Base-by-base conservation (phyloP, 2,888 invertebrate genomes). In the Zootermopsis nevadensis region DNA sequence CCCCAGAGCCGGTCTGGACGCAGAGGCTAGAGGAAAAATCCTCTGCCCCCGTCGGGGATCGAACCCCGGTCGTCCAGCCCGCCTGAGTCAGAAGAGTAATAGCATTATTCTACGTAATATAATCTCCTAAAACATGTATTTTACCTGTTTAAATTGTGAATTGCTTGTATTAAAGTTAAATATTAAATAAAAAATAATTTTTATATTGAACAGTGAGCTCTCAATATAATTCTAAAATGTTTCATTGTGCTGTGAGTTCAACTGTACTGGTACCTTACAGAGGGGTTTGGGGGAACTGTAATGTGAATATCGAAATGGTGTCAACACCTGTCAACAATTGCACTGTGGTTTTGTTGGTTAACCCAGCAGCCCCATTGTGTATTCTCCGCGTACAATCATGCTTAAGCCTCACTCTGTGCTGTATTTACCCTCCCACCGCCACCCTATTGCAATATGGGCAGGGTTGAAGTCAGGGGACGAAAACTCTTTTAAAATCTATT, bases 241-340 rank as follows among this genome's bases (percentile, higher is more conserved):
- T 60, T 66, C 79, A 60, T 35, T 76, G 60, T 27, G 53, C 60
- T 60, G 38, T 38, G 82, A 35, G 38, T 31, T 60, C 35, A 33
- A 82, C 60, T 82, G 48, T 82, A 82, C 82, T 22, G 19, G 53
- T 53, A 60, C 60, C 55, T 48, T 79, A 60, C 35, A 60, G 48
- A 76, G 33, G 55, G 55, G 55, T 22, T n/a, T 27, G 30, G 27
- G 60, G 48, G 77, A 30, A 38, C 69, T 55, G 60, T 66, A 77
- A 77, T 60, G 77, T 77, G 82, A 77, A 79, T 82, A 82, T 82
- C 82, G 82, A 77, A 82, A 82, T 77, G 79, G 77, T 83, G 83
- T 80, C 81, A 83, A 83, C 83, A 83, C 83, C 83, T 83, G 83
- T 77, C 83, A 83, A 83, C 83, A 83, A 83, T 83, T 80, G 83